Percentiles rank a stretch among this genome's conserved stretches.
phyloP scores from a whole-genome alignment of 2,888 invertebrate species.

The Mythimna vitellina region DNA sequence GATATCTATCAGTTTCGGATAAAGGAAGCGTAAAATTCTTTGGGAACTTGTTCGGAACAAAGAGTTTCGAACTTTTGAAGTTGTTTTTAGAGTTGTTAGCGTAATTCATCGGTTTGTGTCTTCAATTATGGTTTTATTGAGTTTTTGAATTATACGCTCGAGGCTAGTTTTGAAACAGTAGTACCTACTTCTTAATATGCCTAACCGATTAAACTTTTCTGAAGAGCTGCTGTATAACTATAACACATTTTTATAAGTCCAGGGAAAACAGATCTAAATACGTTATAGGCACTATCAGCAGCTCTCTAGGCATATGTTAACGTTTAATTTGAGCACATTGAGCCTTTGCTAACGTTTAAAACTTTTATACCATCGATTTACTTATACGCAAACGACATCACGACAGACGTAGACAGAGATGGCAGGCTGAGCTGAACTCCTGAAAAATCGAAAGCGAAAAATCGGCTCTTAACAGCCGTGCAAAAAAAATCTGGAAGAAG shows the following conservation, averaged over 20 bases:
- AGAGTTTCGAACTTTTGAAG: conserved; percentile 34
- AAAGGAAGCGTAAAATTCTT: conserved; percentile 56
- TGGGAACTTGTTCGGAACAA: conserved; percentile 56
- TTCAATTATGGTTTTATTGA: conserved; percentile 51
- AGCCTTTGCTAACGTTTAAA: too few species aligned
- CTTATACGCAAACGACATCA: background rate
- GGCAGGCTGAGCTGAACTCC: background rate
- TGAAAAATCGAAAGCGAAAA: too few species aligned
- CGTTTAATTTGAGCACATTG: too few species aligned
- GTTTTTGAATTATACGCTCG: conserved; percentile 37
- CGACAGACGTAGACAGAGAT: background rate
- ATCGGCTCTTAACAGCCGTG: background rate
- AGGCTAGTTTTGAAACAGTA: background rate
- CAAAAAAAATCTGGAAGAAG: background rate
- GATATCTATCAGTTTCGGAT: conserved; percentile 59
- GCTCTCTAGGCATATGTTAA: too few species aligned
- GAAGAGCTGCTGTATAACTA: background rate
- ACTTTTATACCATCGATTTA: too few species aligned
- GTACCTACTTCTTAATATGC: background rate
- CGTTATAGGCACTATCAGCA: too few species aligned
- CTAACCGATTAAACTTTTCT: background rate
- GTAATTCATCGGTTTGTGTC: conserved; percentile 46
- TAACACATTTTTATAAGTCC: too few species aligned
- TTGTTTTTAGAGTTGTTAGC: conserved; percentile 40
- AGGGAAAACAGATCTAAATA: too few species aligned